These are phyloP conservation scores for Mesorhabditis belari DNA, from an alignment of 2,888 invertebrate genomes.

Conservation along the genomic window DNA sequence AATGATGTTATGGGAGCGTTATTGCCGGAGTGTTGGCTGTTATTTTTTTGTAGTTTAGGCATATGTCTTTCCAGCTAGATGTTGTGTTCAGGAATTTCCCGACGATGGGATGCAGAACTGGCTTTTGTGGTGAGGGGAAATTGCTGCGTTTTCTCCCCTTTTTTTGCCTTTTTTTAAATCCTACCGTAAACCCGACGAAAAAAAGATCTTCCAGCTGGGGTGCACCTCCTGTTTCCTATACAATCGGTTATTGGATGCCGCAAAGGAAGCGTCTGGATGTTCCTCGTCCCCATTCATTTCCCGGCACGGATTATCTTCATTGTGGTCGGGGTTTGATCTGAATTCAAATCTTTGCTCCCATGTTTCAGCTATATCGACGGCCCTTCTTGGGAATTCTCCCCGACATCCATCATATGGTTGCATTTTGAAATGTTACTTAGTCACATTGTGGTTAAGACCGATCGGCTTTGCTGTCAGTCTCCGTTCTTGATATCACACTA, in stretches of 20 bases:
- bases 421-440: conserved; percentile 17
- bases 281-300: conserved; percentile 44
- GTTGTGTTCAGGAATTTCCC: neutral
- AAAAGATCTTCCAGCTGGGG: conserved; percentile 24
- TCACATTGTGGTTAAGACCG: conserved; percentile 26
- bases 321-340: conserved; percentile 18
- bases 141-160: too few relatives aligned
- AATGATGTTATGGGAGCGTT: conserved; percentile 34
- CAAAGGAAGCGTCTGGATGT: conserved; percentile 48
- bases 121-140: neutral
- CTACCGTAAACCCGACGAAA: neutral
- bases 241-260: conserved; percentile 50
- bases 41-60: conserved; percentile 47
- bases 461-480: conserved; percentile 36
- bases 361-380: conserved; percentile 26
- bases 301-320: conserved; percentile 44
- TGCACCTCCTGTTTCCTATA: conserved; percentile 48
- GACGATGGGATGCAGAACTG: neutral
- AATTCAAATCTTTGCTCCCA: neutral
- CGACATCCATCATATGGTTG: conserved; percentile 17
- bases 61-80: conserved; percentile 43
- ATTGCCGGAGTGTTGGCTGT: conserved; percentile 49
- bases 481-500: conserved; percentile 47
- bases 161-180: neutral
- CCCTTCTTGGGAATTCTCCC: conserved; percentile 22